Conservation (phyloP, 2,113 vertebrate genomes). For the Peromyscus leucopus region DNA sequence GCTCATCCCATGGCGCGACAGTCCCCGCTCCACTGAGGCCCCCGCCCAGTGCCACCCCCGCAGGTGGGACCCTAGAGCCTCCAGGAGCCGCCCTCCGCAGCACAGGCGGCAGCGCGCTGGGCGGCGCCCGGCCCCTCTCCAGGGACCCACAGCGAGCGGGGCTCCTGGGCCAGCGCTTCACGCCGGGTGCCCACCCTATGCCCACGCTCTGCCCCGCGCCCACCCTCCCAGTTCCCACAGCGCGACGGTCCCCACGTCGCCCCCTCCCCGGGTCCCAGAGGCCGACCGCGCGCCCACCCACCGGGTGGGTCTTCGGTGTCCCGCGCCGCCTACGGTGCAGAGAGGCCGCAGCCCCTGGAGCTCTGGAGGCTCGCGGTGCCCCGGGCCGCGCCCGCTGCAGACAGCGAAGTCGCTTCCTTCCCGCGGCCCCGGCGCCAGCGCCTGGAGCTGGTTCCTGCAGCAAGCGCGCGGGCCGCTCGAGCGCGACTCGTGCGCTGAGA, state of each 20-base stretch:
- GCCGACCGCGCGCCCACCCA: not conserved
- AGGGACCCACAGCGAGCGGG: not conserved
- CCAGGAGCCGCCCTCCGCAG: not conserved
- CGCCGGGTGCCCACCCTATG: not conserved
- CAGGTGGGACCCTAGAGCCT: slow-evolving; percentile 60
- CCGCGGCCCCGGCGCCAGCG: slow-evolving; percentile 76
- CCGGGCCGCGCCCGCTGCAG: slow-evolving; percentile 67
- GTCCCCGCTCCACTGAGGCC: not conserved
- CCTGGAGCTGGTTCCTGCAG: slow-evolving; percentile 62
- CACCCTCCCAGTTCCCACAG: not conserved
- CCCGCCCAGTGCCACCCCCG: not conserved
- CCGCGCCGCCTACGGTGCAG: slow-evolving; percentile 51
- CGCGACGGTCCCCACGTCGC: not conserved
- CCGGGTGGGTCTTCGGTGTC: not conserved
- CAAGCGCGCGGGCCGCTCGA: slow-evolving; percentile 58
- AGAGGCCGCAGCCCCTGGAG: slow-evolving; percentile 46
- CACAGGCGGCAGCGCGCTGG: not conserved
- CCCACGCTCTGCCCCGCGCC: not conserved
- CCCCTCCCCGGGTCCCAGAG: not conserved
- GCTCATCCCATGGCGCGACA: not conserved
- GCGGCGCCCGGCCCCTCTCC: slow-evolving; percentile 58
- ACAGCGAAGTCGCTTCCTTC: slow-evolving; percentile 68
- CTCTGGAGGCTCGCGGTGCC: slow-evolving; percentile 46
- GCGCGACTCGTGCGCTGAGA: slow-evolving; percentile 56
- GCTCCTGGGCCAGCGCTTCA: not conserved